These are phyloP conservation scores for Nesogale talazaci DNA, from an alignment of 2,113 vertebrate species.

Conservation along the genomic window DNA sequence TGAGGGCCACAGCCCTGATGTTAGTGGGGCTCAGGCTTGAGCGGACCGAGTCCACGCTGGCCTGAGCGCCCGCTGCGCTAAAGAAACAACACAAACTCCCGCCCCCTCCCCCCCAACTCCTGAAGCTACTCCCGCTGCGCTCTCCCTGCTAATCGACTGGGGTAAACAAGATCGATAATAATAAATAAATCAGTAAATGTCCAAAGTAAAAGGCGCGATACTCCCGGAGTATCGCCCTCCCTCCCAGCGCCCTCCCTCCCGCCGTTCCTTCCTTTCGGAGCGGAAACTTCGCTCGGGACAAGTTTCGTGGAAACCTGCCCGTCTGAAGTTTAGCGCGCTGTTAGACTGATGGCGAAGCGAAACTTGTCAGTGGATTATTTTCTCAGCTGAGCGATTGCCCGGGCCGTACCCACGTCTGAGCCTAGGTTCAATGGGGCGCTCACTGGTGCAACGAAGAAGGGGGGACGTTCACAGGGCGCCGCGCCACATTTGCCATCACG, in stretches of 20 bases:
- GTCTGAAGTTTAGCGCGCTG: slow-evolving; percentile 15
- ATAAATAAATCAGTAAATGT: slow-evolving; percentile 32
- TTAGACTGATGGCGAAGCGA: background rate
- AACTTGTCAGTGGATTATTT: slow-evolving; percentile 53
- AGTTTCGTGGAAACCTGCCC: background rate
- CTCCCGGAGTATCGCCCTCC: background rate
- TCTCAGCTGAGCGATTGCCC: background rate
- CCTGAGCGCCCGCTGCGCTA: too few relatives aligned
- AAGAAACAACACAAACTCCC: too few relatives aligned
- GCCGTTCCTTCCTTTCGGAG: background rate
- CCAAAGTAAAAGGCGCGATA: background rate
- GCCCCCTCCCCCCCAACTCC: too few relatives aligned
- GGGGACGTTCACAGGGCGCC: too few relatives aligned
- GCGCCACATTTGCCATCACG: background rate
- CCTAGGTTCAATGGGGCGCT: background rate
- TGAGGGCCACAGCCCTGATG: slow-evolving; percentile 62
- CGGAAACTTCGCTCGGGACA: slow-evolving; percentile 58
- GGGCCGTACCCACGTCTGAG: background rate
- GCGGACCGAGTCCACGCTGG: too few relatives aligned
- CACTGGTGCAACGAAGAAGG: background rate
- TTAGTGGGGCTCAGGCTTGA: background rate
- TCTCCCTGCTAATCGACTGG: slow-evolving; percentile 39
- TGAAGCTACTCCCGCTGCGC: background rate
- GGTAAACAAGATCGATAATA: slow-evolving; percentile 46
- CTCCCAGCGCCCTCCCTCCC: too few relatives aligned